phyloP scores from a whole-genome alignment of 1,140 invertebrate genomes.

The Goniozus legneri region DNA sequence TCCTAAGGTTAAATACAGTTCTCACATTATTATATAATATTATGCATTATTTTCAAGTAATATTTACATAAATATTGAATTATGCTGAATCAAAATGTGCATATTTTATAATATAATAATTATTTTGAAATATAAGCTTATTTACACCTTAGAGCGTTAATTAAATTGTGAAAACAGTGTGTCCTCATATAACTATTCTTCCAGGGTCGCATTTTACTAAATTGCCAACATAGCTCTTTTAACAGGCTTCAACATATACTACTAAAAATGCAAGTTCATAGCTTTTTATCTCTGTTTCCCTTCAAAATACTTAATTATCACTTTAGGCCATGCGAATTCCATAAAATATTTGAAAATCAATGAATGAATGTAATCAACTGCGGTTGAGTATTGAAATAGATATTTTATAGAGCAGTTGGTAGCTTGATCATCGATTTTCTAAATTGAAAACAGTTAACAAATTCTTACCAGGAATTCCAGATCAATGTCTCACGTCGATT shows the following conservation, averaged over 20 bases:
- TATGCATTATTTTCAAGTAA: conserved; percentile 36
- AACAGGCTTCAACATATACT: conserved; percentile 5
- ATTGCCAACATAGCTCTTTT: neutral
- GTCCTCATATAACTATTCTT: neutral
- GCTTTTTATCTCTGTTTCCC: neutral
- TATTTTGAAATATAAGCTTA: too few relatives aligned
- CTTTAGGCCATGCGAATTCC: conserved; percentile 26
- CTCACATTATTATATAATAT: conserved; percentile 25
- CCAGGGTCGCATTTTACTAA: neutral
- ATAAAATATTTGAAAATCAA: conserved; percentile 12
- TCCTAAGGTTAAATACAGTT: conserved; percentile 32
- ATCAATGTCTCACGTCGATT: too few relatives aligned
- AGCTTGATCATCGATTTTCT: too few relatives aligned
- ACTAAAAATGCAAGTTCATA: conserved; percentile 13
- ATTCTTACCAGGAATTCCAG: too few relatives aligned
- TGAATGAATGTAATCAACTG: too few relatives aligned
- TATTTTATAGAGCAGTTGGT: too few relatives aligned
- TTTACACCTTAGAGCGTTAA: too few relatives aligned
- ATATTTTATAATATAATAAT: conserved; percentile 13
- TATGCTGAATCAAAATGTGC: conserved; percentile 16
- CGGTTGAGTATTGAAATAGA: too few relatives aligned
- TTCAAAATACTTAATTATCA: conserved; percentile 23
- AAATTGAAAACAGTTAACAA: too few relatives aligned
- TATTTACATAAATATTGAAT: conserved; percentile 30
- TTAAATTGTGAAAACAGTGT: conserved; percentile 6